Evolutionary conservation across 2,797 vertebrate genomes (phyloP).

Genomic region (Cuniculus paca): DNA sequence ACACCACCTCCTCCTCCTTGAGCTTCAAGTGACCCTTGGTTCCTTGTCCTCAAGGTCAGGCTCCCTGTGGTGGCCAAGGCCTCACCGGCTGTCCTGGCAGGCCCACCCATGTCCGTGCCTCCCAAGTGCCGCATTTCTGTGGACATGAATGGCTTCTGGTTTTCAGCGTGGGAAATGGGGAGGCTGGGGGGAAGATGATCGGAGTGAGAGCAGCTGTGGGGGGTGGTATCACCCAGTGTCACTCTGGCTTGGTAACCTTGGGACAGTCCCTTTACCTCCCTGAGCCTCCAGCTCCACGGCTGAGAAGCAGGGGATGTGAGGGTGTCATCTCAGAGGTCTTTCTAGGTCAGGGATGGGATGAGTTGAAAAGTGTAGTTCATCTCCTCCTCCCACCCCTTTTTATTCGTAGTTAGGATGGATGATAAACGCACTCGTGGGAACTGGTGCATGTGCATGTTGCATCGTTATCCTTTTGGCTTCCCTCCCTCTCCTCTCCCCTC

Average conservation of each 20-base stretch:
- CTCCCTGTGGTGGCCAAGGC: neutral
- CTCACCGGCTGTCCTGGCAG: neutral
- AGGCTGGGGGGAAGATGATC: neutral
- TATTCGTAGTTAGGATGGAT: neutral
- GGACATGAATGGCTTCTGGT: neutral
- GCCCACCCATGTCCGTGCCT: neutral
- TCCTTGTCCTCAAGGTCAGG: neutral
- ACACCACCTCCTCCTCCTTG: rapidly evolving
- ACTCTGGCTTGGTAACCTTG: neutral
- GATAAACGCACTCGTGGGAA: neutral
- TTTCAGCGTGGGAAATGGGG: neutral
- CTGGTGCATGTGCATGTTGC: rapidly evolving
- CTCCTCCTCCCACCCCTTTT: neutral
- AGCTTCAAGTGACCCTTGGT: neutral
- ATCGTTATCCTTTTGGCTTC: neutral
- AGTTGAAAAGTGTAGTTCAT: neutral
- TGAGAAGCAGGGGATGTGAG: neutral
- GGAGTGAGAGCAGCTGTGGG: neutral
- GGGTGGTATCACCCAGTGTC: neutral
- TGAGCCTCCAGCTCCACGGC: neutral
- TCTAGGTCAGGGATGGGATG: neutral
- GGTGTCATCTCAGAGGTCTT: neutral
- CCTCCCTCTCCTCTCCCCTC: neutral
- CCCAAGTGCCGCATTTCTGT: neutral
- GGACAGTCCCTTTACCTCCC: neutral